Percentiles rank a stretch among this genome's conserved stretches.
Conservation (phyloP, 1,140 invertebrate genomes). For the Spodoptera litura region DNA sequence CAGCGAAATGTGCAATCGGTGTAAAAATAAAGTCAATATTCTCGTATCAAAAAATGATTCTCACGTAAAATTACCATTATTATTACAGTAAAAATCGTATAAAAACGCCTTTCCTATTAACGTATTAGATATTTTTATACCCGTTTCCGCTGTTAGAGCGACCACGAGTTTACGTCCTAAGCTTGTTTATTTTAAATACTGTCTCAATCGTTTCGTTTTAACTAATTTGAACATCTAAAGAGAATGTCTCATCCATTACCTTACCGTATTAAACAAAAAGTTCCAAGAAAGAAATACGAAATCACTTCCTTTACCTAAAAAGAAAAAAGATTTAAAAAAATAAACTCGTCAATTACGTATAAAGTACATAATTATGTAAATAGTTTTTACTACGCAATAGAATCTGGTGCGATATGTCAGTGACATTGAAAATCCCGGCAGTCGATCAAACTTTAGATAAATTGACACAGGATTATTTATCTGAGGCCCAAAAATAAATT, state of each 20-base stretch:
- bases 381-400: conserved; percentile 14
- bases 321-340: background rate
- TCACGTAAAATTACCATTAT: no score
- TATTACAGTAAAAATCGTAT: no score
- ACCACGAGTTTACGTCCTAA: conserved; percentile 36
- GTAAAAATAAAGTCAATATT: no score
- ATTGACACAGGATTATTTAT: conserved; percentile 37
- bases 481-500: conserved; percentile 14
- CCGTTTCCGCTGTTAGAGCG: conserved; percentile 11
- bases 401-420: background rate
- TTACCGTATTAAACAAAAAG: conserved; percentile 19
- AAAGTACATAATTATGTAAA: background rate
- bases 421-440: conserved; percentile 38
- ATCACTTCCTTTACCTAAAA: conserved; percentile 11
- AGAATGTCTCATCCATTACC: conserved; percentile 32
- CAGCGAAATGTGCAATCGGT: no score
- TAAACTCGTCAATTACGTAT: conserved; percentile 18
- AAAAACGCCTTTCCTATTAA: no score
- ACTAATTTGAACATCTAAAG: conserved; percentile 43
- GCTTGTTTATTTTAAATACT: conserved; percentile 29
- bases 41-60: no score
- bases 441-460: conserved; percentile 31
- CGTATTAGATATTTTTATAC: background rate
- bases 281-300: conserved; percentile 23
- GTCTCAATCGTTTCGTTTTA: background rate